Evolutionary conservation across 2,113 vertebrate genomes (phyloP).

Genomic region (Gadus chalcogrammus): DNA sequence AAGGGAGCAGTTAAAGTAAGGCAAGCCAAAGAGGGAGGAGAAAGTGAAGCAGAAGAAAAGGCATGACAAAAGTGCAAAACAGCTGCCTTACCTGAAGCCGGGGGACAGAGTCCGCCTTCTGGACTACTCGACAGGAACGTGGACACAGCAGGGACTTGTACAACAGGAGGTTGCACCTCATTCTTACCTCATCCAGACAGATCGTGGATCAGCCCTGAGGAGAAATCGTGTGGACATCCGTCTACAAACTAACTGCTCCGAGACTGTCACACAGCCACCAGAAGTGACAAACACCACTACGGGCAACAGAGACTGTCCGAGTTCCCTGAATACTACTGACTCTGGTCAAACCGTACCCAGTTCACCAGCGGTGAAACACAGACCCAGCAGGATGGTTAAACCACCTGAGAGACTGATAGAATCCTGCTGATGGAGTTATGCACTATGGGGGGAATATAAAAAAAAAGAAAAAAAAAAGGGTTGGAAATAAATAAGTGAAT

Average conservation of each 20-base stretch:
- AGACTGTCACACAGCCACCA: slow-evolving; percentile 2
- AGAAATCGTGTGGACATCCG: not conserved
- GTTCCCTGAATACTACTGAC: no score
- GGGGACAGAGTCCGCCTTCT: no score
- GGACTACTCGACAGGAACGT: not conserved
- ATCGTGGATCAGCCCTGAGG: no score
- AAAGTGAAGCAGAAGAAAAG: no score
- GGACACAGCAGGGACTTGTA: not conserved
- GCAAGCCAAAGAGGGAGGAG: no score
- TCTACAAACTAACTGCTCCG: not conserved
- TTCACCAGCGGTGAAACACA: not conserved
- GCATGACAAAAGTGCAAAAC: no score
- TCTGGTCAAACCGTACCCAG: not conserved
- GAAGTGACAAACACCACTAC: not conserved
- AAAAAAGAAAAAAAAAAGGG: no score
- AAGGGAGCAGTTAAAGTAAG: no score
- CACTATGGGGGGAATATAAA: no score
- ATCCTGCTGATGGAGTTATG: not conserved
- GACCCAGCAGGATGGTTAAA: not conserved
- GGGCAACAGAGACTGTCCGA: not conserved
- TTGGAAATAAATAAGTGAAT: no score
- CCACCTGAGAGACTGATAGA: not conserved
- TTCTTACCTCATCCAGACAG: not conserved
- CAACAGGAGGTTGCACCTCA: not conserved
- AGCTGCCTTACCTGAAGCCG: no score